phyloP scores from a whole-genome alignment of 2,797 vertebrate species.

The Parambassis ranga region DNA sequence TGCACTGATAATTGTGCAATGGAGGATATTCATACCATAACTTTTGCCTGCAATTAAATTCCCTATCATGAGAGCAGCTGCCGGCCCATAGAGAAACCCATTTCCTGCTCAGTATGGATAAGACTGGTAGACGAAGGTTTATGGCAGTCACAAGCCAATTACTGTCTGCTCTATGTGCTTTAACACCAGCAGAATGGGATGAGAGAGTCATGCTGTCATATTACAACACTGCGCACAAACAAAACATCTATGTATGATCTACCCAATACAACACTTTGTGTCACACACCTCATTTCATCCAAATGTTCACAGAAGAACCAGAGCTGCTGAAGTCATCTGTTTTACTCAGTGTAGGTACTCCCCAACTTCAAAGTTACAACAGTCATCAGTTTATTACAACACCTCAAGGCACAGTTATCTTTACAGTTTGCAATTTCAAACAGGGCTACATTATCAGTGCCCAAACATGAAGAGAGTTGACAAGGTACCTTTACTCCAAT shows the following conservation, averaged over 20 bases:
- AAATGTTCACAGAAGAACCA: conserved; percentile 18
- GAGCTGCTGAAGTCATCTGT: conserved; percentile 60
- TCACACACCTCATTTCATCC: conserved; percentile 3
- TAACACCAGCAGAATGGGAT: conserved; percentile 49
- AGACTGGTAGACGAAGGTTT: conserved; percentile 53
- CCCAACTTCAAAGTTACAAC: conserved; percentile 61
- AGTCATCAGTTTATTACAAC: conserved; percentile 73
- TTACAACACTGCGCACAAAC: conserved; percentile 22
- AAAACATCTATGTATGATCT: background rate
- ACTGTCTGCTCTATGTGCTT: conserved; percentile 55
- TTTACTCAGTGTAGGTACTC: conserved; percentile 57
- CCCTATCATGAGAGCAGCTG: conserved; percentile 71
- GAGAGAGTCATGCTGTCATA: conserved; percentile 31
- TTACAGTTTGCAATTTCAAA: conserved; percentile 66
- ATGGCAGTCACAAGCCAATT: conserved; percentile 70
- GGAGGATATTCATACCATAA: conserved; percentile 66
- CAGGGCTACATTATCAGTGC: conserved; percentile 45
- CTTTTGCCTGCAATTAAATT: conserved; percentile 74
- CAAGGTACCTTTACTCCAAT: conserved; percentile 27
- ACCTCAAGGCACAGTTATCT: conserved; percentile 72
- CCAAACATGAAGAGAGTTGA: conserved; percentile 43
- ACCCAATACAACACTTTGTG: conserved; percentile 1
- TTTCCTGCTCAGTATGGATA: conserved; percentile 68
- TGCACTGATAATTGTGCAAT: conserved; percentile 64
- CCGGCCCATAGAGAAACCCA: conserved; percentile 64